These are phyloP conservation scores for Lacanobia wlatinum DNA, from an alignment of 2,888 invertebrate genomes.

Conservation along the genomic window DNA sequence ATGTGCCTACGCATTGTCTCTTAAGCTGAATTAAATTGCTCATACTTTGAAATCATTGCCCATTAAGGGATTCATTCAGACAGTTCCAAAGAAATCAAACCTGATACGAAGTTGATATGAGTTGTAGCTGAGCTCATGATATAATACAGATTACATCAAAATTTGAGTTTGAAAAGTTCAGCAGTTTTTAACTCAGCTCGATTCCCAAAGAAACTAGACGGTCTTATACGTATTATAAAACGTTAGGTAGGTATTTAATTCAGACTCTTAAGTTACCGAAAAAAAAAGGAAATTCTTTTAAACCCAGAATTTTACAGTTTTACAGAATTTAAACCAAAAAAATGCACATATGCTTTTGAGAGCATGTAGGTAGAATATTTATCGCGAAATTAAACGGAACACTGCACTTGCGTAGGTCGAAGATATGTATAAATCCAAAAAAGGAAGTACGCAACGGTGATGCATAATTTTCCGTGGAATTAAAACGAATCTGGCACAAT, in stretches of 20 bases:
- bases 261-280: not conserved
- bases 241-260: not conserved
- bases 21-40: conserved; percentile 89
- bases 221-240: no score
- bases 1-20: conserved; percentile 86
- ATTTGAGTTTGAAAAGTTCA: not conserved
- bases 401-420: conserved; percentile 69
- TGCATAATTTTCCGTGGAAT: conserved; percentile 65
- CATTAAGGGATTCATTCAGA: conserved; percentile 75
- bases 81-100: conserved; percentile 48
- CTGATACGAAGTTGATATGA: conserved; percentile 45
- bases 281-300: no score
- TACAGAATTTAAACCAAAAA: conserved; percentile 22
- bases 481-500: conserved; percentile 24
- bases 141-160: conserved; percentile 11
- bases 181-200: not conserved
- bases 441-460: conserved; percentile 50
- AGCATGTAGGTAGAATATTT: conserved; percentile 63
- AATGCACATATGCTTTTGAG: conserved; percentile 46
- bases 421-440: conserved; percentile 65
- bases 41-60: conserved; percentile 82
- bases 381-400: conserved; percentile 66
- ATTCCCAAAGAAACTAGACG: not conserved
- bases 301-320: no score
- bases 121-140: conserved; percentile 12